Evolutionary conservation across 1,140 invertebrate species (phyloP), one percentile per base, ranked within the genome.

Genomic region (Oscheius sp.): DNA sequence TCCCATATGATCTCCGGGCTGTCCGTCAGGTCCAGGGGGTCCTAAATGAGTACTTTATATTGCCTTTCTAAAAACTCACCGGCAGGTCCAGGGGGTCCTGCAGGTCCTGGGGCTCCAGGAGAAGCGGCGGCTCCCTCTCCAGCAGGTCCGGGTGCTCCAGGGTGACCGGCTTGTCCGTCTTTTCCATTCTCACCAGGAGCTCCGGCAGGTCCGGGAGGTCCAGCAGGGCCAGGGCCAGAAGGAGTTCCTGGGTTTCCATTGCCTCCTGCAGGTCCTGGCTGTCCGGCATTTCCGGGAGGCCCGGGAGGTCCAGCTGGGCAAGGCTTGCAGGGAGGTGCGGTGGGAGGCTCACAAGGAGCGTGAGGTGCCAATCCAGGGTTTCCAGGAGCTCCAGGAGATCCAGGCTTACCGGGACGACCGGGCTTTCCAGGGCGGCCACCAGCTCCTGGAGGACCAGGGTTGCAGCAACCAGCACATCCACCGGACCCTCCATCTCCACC

Each of bases 1-100:
- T 2, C 58, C 65, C 4, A 32, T 55, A 31, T 55, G 64, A 36
- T 35, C 29, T 62, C 73, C 73, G 28, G 73, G 35, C 23, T 75
- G 31, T 75, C 74, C 74, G 29, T 61, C 70, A 29, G 74, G 58
- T 75, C 74, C 74, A 46, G 75, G 59, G 35, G 74, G 74, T 68
- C 72, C 75, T 58, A 20, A 23, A 0, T 52, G 38, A 49, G 35
- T 70, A 35, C 18, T 63, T 31, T 63, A 49, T 36, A 46, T 34
- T 45, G 20, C 61, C n/a, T n/a, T n/a, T 34, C 35, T 36, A 42
- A 31, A 58, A 36, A 20, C 31, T 23, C 26, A 55, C 73, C 64
- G 18, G 64, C n/a, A 13, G 64, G 63, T 32, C 63, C 72, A 7
- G 72, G 29, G 10, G 72, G 72, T 42, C 72, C 72, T 13, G 15